Base-by-base conservation (phyloP, 2,797 vertebrate species). In the Hippocampus kuda region DNA sequence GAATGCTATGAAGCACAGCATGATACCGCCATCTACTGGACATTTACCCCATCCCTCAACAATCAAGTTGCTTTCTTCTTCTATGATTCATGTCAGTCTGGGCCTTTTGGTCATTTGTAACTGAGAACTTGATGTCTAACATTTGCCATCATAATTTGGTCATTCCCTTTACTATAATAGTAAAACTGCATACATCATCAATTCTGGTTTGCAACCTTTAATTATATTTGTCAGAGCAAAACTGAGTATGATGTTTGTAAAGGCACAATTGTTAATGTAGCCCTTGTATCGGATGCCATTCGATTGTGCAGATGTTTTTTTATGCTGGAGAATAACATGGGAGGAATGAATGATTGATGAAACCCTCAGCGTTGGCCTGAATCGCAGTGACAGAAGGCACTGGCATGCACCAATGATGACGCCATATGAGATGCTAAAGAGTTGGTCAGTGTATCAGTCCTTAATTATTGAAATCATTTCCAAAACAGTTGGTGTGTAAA, bases 341-440 rank as follows among this genome's bases (percentile, higher is more conserved):
- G 30, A 41, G 10, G 12, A 63, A 22, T 42, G 59, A 61, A 61
- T 8, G n/a, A 63, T 5, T 5, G 9, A 63, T 22, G 56, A 59
- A 27, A 34, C 8, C 59, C 27, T 38, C 38, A 13, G 34, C 15
- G 65, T 78, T 88, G 86, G 83, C 83, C 81, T 5, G 2, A 73
- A 68, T 77, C 64, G 26, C 70, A 71, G 79, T 71, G 73, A 79
- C 81, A 84, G 86, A 80, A 84, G 83, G 82, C 77, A 65, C 2
- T 68, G 78, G 61, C 26, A 70, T 75, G 54, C 75, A 79, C 77
- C 69, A 77, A 80, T 83, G 85, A 89, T 79, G 72, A 72, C 80
- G 72, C 85, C 65, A 53, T 67, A 64, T 82, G 86, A 78, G 74
- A 71, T 73, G 73, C 74, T 62, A 79, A 70, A 71, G 75, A 75